Evolutionary conservation across 2,113 vertebrate genomes (phyloP), one percentile per base, ranked within the genome.

Genomic region (Oenanthe oenanthe): DNA sequence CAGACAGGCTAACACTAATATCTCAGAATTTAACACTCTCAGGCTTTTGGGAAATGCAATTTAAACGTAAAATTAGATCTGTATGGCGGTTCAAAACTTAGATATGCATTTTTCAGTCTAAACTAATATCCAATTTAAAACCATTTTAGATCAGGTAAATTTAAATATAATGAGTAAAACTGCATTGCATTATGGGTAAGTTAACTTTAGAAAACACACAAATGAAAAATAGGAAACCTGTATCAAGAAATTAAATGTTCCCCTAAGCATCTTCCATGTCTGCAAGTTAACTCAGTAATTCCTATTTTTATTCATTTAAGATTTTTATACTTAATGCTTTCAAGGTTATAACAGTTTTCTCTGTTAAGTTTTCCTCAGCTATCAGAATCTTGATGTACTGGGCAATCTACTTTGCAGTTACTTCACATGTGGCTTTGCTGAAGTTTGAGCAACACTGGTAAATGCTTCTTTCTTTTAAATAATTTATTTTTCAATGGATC

Each of bases 81-180:
- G 9, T 60, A 43, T 26, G 9, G n/a, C 82, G 18, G 29, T 88
- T 89, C 63, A 71, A 83, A 93, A 77, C 12, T 70, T 58, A 80
- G 24, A 66, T 92, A 74, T 16, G 14, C 5, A 1, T 51, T 88
- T 93, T 93, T 80, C 28, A 60, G 22, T 70, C 43, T 61, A 68
- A 89, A 61, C 15, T 87, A 87, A 77, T 82, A 93, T 34, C 9
- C 21, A 79, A 85, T 92, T 94, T 76, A 88, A 94, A 96, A 89
- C 22, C 3, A 0, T 70, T 83, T 48, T 77, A 63, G 47, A 57
- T 70, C 21, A 94, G 58, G 40, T 53, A 83, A 85, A 93, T 89
- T 85, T 90, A 88, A 95, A 85, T 89, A 67, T 79, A 88, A 90
- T 45, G 7, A 82, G 32, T 78, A 42, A 89, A 89, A 72, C 26